These are phyloP conservation scores for Lacerta agilis DNA, from an alignment of 2,797 vertebrate genomes.

Conservation along the genomic window DNA sequence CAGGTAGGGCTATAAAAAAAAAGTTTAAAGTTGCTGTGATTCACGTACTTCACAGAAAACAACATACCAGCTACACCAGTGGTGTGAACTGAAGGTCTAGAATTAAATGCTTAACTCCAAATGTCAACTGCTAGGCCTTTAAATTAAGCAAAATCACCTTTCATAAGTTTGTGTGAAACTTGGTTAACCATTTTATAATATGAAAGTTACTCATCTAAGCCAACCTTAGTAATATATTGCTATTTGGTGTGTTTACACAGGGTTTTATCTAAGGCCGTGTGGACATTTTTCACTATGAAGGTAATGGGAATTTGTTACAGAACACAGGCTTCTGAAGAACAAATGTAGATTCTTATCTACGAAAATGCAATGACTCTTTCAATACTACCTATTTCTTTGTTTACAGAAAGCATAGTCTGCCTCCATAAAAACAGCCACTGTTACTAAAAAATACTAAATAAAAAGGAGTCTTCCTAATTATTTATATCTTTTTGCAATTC, in stretches of 20 bases:
- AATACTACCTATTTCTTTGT: not conserved
- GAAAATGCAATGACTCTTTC: not conserved
- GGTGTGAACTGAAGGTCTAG: constrained; percentile 32
- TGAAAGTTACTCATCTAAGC: constrained; percentile 38
- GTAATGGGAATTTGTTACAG: constrained; percentile 10
- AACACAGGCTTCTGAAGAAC: not conserved
- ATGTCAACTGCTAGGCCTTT: constrained; percentile 51
- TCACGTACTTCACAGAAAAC: constrained; percentile 67
- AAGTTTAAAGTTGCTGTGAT: constrained; percentile 75
- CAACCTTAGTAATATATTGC: constrained; percentile 42
- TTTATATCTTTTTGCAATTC: not conserved
- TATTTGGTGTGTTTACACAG: constrained; percentile 16
- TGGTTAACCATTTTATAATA: constrained; percentile 12
- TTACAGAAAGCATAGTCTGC: constrained; percentile 19
- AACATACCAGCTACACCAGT: constrained; percentile 59
- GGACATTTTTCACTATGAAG: constrained; percentile 2
- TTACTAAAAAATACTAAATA: not conserved
- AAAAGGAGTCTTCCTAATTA: not conserved
- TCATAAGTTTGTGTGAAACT: not conserved
- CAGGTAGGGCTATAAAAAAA: constrained; percentile 87
- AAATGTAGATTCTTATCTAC: not conserved
- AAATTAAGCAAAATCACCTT: constrained; percentile 48
- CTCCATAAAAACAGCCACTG: not conserved
- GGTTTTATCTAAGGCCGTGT: constrained; percentile 21
- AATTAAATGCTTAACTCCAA: constrained; percentile 42